These are phyloP conservation scores for Callitettix versicolor DNA, from an alignment of 1,140 invertebrate species.

Conservation along the genomic window DNA sequence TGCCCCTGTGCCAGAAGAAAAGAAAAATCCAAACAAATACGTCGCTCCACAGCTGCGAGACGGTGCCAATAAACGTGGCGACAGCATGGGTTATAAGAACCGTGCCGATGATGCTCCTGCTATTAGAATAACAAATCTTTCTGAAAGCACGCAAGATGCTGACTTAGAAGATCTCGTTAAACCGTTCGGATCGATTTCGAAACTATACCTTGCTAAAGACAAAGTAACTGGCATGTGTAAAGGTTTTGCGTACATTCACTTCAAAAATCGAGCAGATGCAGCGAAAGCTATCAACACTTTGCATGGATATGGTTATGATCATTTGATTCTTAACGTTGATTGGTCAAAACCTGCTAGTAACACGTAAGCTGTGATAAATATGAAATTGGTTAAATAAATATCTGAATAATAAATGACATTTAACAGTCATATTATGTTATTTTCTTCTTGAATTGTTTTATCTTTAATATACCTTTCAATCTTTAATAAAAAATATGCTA, in stretches of 20 bases:
- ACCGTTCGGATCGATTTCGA: constrained; percentile 75
- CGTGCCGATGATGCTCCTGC: constrained; percentile 71
- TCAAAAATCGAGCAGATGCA: constrained; percentile 79
- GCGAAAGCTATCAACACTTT: constrained; percentile 80
- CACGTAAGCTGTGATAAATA: no score
- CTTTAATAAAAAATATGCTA: no score
- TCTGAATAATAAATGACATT: no score
- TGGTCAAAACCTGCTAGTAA: constrained; percentile 56
- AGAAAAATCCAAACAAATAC: constrained; percentile 45
- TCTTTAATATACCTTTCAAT: no score
- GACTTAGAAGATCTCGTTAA: constrained; percentile 94
- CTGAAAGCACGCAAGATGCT: constrained; percentile 87
- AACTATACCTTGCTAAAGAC: constrained; percentile 84
- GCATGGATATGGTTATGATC: constrained; percentile 95
- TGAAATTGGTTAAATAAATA: no score
- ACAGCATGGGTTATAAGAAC: constrained; percentile 52
- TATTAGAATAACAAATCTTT: constrained; percentile 94
- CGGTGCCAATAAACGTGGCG: constrained; percentile 58
- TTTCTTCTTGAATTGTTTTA: no score
- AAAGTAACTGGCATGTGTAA: constrained; percentile 70
- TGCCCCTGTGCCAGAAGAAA: constrained; percentile 21
- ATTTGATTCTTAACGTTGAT: constrained; percentile 95
- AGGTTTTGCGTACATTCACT: constrained; percentile 95
- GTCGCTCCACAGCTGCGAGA: constrained; percentile 82
- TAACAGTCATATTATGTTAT: no score